phyloP scores from a whole-genome alignment of 2,888 invertebrate genomes.

The Choristoneura rosaceana region DNA sequence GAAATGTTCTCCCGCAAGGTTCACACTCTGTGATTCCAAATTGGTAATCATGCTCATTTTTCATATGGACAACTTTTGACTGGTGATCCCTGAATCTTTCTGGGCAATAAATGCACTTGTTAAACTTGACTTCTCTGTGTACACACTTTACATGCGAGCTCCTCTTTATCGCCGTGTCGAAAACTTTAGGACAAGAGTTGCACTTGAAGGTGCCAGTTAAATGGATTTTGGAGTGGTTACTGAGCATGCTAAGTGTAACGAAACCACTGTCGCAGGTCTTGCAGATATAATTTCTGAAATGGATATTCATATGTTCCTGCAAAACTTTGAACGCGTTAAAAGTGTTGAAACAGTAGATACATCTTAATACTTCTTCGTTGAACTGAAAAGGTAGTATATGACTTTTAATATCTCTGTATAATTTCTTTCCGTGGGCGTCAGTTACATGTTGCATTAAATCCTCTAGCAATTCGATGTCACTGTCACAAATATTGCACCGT shows the following conservation, averaged over 20 bases:
- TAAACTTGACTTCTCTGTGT: conserved; percentile 58
- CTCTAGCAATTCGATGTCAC: conserved; percentile 44
- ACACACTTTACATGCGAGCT: conserved; percentile 59
- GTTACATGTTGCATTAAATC: conserved; percentile 48
- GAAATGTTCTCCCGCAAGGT: conserved; percentile 27
- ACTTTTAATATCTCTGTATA: conserved; percentile 54
- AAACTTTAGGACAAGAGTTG: conserved; percentile 50
- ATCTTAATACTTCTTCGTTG: conserved; percentile 48
- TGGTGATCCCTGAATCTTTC: conserved; percentile 63
- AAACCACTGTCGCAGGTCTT: conserved; percentile 59
- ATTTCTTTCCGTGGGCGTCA: conserved; percentile 45
- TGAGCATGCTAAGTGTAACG: conserved; percentile 59
- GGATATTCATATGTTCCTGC: conserved; percentile 57
- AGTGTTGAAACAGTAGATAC: conserved; percentile 48
- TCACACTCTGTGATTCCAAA: conserved; percentile 8
- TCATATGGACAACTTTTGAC: conserved; percentile 60
- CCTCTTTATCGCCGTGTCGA: conserved; percentile 47
- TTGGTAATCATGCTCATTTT: conserved; percentile 57
- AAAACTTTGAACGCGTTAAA: conserved; percentile 53
- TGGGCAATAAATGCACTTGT: conserved; percentile 66
- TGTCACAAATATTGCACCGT: conserved; percentile 48
- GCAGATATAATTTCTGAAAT: conserved; percentile 57
- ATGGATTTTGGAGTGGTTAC: conserved; percentile 49
- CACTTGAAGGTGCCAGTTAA: conserved; percentile 50
- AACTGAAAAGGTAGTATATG: conserved; percentile 58